Evolutionary conservation across 2,113 vertebrate genomes (phyloP), one percentile per base, ranked within the genome.

Genomic region (Catharus fuscescens): DNA sequence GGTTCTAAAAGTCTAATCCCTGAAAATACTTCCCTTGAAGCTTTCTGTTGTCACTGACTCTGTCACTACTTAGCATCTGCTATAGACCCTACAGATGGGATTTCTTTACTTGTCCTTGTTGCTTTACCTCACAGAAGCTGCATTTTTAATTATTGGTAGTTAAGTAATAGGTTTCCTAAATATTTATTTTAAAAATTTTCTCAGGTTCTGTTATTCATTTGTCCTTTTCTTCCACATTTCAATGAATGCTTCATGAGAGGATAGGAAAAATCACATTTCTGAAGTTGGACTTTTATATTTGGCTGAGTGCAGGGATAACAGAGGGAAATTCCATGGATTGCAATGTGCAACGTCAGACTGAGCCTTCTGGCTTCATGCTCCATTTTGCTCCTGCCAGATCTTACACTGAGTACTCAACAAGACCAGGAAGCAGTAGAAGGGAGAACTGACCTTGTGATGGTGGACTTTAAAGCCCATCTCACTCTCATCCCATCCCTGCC

Each of bases 371-470:
- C 65, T 61, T 70, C 48, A 1, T 5, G 8, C 28, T 48, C 24
- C 5, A 2, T 69, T 73, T 80, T 48, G 52, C 21, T 28, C 10
- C 2, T 64, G 23, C 32, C 26, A 36, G 23, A 24, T 31, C 42
- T 50, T 47, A 1, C 1, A 3, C 48, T 0, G 2, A 45, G 29
- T 88, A 28, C 47, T 19, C 4, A 3, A 29, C 6, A 2, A n/a
- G 57, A 32, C 26, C 21, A 18, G 25, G 31, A 36, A 12, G 17
- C 16, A 14, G 7, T 31, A 57, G 42, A 34, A 53, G 56, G 56
- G 60, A 78, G 70, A 62, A 32, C 18, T 31, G 65, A 61, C 61
- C 26, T n/a, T 28, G 29, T 65, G 14, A 34, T 17, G 26, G 18
- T 45, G 48, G 59, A 38, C 13, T 31, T 83, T 34, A 54, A 45